Base-by-base conservation (phyloP, 2,888 invertebrate genomes). In the Athalia rosae region DNA sequence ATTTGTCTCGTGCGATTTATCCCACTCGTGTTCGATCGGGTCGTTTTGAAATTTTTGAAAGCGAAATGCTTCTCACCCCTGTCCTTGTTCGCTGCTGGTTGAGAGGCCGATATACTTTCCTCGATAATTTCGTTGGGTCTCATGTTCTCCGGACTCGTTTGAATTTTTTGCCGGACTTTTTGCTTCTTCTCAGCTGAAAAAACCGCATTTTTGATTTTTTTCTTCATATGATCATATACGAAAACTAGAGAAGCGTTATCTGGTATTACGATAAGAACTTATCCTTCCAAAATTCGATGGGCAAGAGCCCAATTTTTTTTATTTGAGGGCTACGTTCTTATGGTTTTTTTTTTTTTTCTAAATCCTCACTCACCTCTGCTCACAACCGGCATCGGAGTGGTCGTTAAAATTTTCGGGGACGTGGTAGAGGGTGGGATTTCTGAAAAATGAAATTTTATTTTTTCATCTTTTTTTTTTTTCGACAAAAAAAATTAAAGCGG, bases 361-460 rank as follows among this genome's bases (percentile, higher is more conserved):
- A 83, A 86, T 86, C 80, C n/a, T n/a, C n/a, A n/a, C 78, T 83
- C 78, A 88, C 88, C 86, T 83, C 78, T 83, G 13, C 84, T 82
- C 13, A 84, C 80, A 0, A 83, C 82, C 0, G 85, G 82, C 48
- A 82, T 62, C 5, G 83, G 84, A 13, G 84, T 83, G 4, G 85
- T 85, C 45, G 81, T 85, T 9, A 86, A 80, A 4, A 80, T 83
- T 48, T 79, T 83, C 6, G 83, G 79, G 59, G 82, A 79, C 8
- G 89, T 89, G 53, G 89, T 89, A 9, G 89, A 85, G 11, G 85
- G 84, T 15, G 84, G 84, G 71, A 87, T 86, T 64, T 86, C 89
- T 89, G 81, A 9, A 82, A 86, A 78, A 64, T 6, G 28, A 66
- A n/a, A 41, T 41, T 41, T 41, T 3, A 41, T 41, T 41, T 41